Conservation (phyloP, 2,888 invertebrate species). For the Rugalucina vietnamica region DNA sequence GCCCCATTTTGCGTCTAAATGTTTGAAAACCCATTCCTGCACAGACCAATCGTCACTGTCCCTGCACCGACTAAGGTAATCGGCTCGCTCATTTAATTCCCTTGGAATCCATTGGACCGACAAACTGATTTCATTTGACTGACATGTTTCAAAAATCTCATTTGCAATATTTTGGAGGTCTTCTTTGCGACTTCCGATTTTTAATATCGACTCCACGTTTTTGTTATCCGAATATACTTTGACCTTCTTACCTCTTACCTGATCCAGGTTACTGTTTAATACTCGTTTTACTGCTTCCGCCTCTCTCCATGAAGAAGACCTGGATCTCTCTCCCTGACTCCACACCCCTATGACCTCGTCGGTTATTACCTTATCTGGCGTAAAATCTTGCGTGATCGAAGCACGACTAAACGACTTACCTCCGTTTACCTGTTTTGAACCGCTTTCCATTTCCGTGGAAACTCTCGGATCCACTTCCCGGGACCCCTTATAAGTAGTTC, state of each 20-base stretch:
- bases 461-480: neutral
- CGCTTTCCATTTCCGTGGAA: neutral
- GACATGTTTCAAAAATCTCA: neutral
- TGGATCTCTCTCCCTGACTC: neutral
- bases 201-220: slow-evolving; percentile 5
- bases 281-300: slow-evolving; percentile 23
- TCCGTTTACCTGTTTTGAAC: neutral
- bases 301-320: slow-evolving; percentile 32
- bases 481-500: neutral
- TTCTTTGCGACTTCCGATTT: neutral
- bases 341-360: slow-evolving; percentile 21
- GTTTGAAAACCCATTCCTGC: neutral
- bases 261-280: neutral
- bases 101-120: slow-evolving; percentile 16
- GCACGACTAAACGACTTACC: neutral
- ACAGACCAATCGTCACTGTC: slow-evolving; percentile 13
- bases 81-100: neutral
- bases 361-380: neutral
- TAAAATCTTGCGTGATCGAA: neutral
- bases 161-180: neutral
- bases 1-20: neutral
- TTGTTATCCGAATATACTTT: slow-evolving; percentile 12
- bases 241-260: slow-evolving; percentile 14
- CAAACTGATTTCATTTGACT: neutral
- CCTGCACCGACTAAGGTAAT: neutral